Evolutionary conservation across 2,888 invertebrate genomes (phyloP).

Genomic region (Sarcophaga carnaria): DNA sequence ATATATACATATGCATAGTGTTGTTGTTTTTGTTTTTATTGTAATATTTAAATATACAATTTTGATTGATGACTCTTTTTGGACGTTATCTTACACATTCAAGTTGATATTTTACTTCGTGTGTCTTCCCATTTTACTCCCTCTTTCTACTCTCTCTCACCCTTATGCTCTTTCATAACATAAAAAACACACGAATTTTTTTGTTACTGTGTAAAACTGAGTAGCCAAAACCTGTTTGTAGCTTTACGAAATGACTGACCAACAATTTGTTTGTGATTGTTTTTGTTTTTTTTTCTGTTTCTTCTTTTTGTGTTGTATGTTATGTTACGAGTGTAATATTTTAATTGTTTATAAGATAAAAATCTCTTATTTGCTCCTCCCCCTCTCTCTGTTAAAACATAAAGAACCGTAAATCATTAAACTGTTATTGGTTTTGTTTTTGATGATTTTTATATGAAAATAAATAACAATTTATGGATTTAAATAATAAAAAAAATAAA

Average conservation of each 20-base stretch:
- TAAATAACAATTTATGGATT: conserved; percentile 57
- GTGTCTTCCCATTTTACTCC: conserved; percentile 23
- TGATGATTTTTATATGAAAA: neutral
- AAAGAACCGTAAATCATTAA: neutral
- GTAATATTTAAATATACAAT: conserved; percentile 12
- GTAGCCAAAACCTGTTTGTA: neutral
- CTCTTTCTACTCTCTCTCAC: neutral
- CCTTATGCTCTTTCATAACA: neutral
- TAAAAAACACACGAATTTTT: neutral
- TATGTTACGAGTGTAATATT: conserved; percentile 52
- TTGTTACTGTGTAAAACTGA: no score
- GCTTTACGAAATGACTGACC: conserved; percentile 28
- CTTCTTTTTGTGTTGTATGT: no score
- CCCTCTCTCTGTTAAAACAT: neutral
- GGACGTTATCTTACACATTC: conserved; percentile 66
- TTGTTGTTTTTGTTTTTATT: neutral
- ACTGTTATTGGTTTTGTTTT: neutral
- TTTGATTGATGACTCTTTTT: conserved; percentile 69
- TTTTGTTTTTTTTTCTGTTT: neutral
- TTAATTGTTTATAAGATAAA: conserved; percentile 67
- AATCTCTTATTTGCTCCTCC: conserved; percentile 38
- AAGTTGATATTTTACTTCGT: conserved; percentile 42
- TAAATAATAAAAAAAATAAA: conserved; percentile 55
- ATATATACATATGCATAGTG: neutral
- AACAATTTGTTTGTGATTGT: neutral